Conservation (phyloP, 2,888 invertebrate genomes). For the Spilosoma lubricipeda region DNA sequence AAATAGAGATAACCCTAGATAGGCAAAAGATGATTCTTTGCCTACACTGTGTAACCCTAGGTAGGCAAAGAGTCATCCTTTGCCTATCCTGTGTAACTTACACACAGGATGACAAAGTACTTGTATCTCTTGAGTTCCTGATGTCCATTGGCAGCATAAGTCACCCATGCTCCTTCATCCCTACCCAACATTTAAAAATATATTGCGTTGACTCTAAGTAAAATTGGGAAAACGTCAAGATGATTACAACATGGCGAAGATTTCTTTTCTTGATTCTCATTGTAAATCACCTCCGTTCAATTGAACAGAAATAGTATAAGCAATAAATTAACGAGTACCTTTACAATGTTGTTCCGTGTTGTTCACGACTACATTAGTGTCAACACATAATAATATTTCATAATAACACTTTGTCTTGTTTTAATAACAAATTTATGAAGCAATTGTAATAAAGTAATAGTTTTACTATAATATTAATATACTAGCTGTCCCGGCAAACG, state of each 20-base stretch:
- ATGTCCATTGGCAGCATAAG: neutral
- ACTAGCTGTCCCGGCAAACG: no score
- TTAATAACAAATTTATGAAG: neutral
- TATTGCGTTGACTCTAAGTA: no score
- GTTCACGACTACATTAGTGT: neutral
- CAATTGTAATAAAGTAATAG: neutral
- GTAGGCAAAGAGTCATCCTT: no score
- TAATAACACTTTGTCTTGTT: constrained; percentile 18
- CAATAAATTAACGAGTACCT: neutral
- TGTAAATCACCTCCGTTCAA: neutral
- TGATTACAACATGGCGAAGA: neutral
- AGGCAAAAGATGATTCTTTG: no score
- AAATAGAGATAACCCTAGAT: no score
- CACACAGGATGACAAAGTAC: no score
- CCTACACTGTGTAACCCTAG: no score
- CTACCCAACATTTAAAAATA: no score
- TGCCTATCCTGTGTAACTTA: no score
- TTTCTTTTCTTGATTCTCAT: neutral
- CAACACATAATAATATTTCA: constrained; percentile 17
- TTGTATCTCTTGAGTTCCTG: neutral
- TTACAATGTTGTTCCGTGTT: constrained; percentile 3
- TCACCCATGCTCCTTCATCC: no score
- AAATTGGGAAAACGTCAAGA: no score
- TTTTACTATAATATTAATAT: neutral
- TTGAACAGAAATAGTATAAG: neutral